A percentile compares a stretch with the other conserved stretches of the same genome.
These are phyloP conservation scores for Thecocarcelia acutangulata DNA, from an alignment of 2,888 invertebrate species.

Conservation along the genomic window DNA sequence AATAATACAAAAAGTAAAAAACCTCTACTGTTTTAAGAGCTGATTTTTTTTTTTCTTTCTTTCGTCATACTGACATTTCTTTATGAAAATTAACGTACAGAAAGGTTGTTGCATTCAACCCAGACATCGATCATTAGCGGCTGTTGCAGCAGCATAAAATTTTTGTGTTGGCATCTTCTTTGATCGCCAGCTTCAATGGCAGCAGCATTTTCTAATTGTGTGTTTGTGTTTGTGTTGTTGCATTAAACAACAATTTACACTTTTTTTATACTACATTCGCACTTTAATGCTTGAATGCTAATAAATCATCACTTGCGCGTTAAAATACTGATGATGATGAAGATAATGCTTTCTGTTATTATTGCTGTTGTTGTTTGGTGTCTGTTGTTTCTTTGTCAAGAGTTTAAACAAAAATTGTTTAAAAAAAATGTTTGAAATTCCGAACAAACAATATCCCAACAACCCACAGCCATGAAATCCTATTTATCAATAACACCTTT, in stretches of 20 bases:
- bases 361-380: too few species aligned
- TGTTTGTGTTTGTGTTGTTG: not conserved
- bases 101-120: constrained; percentile 19
- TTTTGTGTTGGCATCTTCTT: constrained; percentile 32
- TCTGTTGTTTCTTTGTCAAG: constrained; percentile 25
- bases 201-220: constrained; percentile 18
- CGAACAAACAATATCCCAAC: constrained; percentile 9
- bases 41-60: not conserved
- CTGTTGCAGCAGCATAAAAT: constrained; percentile 26
- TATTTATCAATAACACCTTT: constrained; percentile 65
- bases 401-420: constrained; percentile 37
- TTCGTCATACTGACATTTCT: constrained; percentile 46
- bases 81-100: constrained; percentile 33
- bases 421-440: constrained; percentile 12
- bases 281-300: constrained; percentile 68
- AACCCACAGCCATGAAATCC: not conserved
- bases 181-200: constrained; percentile 8
- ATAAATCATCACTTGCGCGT: constrained; percentile 67
- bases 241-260: constrained; percentile 16
- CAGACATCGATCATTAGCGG: constrained; percentile 52
- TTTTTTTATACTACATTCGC: constrained; percentile 46
- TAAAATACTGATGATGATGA: constrained; percentile 42
- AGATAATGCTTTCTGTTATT: not conserved
- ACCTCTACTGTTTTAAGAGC: not conserved
- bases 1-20: not conserved